Conservation (phyloP, 2,797 vertebrate genomes). For the Sebastes steindachneri region DNA sequence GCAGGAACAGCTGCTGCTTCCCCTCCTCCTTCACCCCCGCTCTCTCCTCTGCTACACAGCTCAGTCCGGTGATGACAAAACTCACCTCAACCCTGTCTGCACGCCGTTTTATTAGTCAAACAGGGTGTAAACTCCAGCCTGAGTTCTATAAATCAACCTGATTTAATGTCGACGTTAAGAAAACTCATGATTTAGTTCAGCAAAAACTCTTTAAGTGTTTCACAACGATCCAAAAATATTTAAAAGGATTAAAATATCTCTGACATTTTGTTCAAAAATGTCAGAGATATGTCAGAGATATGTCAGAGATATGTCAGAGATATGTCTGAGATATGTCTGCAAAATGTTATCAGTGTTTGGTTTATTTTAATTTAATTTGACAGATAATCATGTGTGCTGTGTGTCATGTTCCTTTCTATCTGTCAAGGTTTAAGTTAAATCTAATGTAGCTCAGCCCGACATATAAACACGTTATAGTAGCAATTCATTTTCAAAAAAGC, state of each 20-base stretch:
- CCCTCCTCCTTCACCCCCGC: constrained; percentile 26
- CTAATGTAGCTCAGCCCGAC: background rate
- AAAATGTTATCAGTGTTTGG: background rate
- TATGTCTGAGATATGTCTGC: background rate
- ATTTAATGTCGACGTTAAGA: background rate
- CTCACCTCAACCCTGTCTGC: background rate
- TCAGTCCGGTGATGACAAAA: constrained; percentile 35
- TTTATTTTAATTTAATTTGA: background rate
- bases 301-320: background rate
- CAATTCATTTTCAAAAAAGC: background rate
- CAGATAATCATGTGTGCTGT: background rate
- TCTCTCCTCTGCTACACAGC: constrained; percentile 28
- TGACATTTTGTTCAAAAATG: background rate
- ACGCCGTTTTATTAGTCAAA: background rate
- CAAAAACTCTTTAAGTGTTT: background rate
- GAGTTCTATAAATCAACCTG: no score
- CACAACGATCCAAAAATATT: background rate
- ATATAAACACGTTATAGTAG: background rate
- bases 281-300: background rate
- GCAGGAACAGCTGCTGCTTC: constrained; percentile 75
- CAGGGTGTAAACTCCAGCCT: background rate
- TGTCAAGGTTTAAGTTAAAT: background rate
- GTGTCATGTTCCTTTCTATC: background rate
- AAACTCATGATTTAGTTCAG: background rate
- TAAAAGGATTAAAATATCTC: background rate